Conservation (phyloP, 2,888 invertebrate genomes). For the Nemapogon koenigi region DNA sequence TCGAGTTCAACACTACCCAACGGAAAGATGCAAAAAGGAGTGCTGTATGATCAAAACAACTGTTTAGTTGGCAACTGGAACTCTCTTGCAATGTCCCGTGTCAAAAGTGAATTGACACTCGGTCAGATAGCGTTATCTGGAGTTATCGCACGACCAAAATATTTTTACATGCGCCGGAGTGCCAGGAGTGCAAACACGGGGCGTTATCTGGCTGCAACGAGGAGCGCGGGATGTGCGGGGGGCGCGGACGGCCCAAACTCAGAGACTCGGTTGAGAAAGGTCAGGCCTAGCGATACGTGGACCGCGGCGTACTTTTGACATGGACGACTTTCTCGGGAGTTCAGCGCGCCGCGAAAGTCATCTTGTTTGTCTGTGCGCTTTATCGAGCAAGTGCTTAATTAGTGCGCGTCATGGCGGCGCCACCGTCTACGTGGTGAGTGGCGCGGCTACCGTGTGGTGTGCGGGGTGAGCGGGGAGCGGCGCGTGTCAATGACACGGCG, state of each 20-base stretch:
- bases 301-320: constrained; percentile 24
- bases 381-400: constrained; percentile 23
- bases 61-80: too few relatives aligned
- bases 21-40: too few relatives aligned
- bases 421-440: background rate
- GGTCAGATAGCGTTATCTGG: constrained; percentile 7
- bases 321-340: constrained; percentile 27
- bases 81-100: too few relatives aligned
- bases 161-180: constrained; percentile 2
- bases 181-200: background rate
- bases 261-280: constrained; percentile 35
- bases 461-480: constrained; percentile 3
- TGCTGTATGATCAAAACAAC: too few relatives aligned
- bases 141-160: constrained; percentile 2
- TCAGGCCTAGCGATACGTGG: constrained; percentile 25
- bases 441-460: background rate
- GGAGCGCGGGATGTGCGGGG: background rate
- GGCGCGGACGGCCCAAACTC: background rate
- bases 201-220: background rate
- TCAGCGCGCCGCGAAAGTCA: constrained; percentile 23
- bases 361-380: constrained; percentile 48
- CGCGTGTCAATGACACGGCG: constrained; percentile 60
- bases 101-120: too few relatives aligned
- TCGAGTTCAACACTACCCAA: too few relatives aligned
- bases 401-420: background rate